Base-by-base conservation (phyloP, 2,113 vertebrate species). In the Tyto alba region DNA sequence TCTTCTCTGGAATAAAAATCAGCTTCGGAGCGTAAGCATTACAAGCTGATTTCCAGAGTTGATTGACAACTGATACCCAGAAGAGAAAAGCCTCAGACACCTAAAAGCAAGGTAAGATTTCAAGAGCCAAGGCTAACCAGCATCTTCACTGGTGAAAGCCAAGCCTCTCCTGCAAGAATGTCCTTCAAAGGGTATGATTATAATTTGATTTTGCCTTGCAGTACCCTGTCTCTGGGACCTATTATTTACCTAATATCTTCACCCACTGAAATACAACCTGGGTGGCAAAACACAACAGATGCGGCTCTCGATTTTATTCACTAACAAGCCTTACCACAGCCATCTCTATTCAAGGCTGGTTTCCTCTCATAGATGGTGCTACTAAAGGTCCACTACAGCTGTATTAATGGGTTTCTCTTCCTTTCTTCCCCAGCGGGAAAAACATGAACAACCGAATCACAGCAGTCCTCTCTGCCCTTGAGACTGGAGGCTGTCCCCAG, bases 401-500 rank as follows among this genome's bases (percentile, higher is more conserved):
- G 19, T 26, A 76, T 9, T 45, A 29, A 40, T 1, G 2, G 2
- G 4, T 20, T 63, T 57, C 17, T 20, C 19, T 50, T 34, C 32
- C 55, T 53, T 34, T 56, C 41, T 43, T 19, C 23, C 29, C 20
- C 6, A 5, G 18, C n/a, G 30, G 12, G 5, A 64, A 57, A 45
- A 59, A 20, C 55, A 41, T 2, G 8, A 55, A 7, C 1, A 1
- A 34, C 23, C 1, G 0, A 57, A 38, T 50, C 25, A 29, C 47
- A 47, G 26, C 12, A 62, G 9, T 13, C 34, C 43, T 29, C 23
- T 57, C 43, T 73, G 41, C 34, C n/a, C n/a, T 73, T 1, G 3
- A 41, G 9, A n/a, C 9, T 0, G 2, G 71, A 47, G 63, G 25
- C 40, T 8, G 1, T 15, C n/a, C 30, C 12, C 29, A 43, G 34